These are phyloP conservation scores for Pocillopora grandis DNA, from an alignment of 92 coral and sea anemone species.

Conservation along the genomic window DNA sequence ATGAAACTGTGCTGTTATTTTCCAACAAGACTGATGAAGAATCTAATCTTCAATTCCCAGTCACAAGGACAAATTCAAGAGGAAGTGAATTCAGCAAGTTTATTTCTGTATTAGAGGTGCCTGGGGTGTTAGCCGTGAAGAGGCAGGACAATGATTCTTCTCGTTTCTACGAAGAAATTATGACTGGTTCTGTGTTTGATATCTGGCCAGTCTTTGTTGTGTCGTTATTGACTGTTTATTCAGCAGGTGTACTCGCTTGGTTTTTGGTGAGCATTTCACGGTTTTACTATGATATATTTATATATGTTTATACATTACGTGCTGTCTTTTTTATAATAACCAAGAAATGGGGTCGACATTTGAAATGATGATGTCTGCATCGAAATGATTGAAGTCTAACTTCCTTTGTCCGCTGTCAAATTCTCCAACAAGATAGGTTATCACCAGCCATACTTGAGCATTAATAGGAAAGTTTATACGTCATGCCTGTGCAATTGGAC, in stretches of 20 bases:
- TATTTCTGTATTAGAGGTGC: slow-evolving; percentile 32
- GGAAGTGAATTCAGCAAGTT: slow-evolving; percentile 19
- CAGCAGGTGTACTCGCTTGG: slow-evolving; percentile 23
- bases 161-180: slow-evolving; percentile 14
- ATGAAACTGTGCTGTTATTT: slow-evolving; percentile 5
- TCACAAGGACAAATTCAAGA: background rate
- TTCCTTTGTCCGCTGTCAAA: no score
- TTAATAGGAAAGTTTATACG: no score
- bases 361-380: no score
- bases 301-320: no score
- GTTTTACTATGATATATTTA: background rate
- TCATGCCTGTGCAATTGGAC: no score
- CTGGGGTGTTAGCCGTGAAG: slow-evolving; percentile 18
- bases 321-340: no score
- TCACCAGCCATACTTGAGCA: no score
- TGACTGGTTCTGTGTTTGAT: slow-evolving; percentile 8
- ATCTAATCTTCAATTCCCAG: slow-evolving; percentile 11
- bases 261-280: slow-evolving; percentile 22
- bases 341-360: no score
- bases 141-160: background rate
- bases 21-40: slow-evolving; percentile 8
- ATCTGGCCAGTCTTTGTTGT: slow-evolving; percentile 17
- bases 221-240: background rate
- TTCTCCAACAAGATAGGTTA: no score
- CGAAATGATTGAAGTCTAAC: no score